These are phyloP conservation scores for Heterohyrax brucei DNA, from an alignment of 2,797 vertebrate species.

Conservation along the genomic window DNA sequence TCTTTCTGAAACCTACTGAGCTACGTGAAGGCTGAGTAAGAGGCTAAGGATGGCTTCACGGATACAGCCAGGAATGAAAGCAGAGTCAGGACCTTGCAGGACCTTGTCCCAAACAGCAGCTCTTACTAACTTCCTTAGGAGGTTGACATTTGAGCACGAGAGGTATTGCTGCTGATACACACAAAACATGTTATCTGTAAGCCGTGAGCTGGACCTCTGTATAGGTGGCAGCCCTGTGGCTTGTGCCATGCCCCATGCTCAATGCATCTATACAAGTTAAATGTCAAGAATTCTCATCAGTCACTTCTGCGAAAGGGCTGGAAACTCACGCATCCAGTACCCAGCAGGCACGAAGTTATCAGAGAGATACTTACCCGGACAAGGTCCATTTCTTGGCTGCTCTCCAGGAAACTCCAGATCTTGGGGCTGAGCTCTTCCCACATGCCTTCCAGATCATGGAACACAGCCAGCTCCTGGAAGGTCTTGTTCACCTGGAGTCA, in stretches of 20 bases:
- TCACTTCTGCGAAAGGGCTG: conserved; percentile 59
- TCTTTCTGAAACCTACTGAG: neutral
- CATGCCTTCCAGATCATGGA: conserved; percentile 96
- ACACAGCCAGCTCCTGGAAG: conserved; percentile 97
- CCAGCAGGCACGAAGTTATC: neutral
- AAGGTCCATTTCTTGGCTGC: conserved; percentile 95
- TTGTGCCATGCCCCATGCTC: neutral
- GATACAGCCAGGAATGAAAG: conserved; percentile 1
- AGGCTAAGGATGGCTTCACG: neutral
- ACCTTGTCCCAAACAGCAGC: neutral
- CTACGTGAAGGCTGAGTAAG: neutral
- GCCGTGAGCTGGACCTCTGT: neutral
- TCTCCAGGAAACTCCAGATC: conserved; percentile 97
- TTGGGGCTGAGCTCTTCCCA: conserved; percentile 97
- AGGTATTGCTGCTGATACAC: rapidly evolving
- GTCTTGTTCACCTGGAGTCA: conserved; percentile 96
- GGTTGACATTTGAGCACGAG: neutral
- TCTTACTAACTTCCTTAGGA: neutral
- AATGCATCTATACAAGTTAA: neutral
- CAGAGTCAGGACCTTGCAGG: neutral
- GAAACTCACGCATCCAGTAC: neutral
- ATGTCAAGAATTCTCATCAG: neutral
- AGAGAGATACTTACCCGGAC: conserved; percentile 91
- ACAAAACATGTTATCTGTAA: neutral
- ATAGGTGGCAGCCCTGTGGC: neutral